Conservation (phyloP, 2,888 invertebrate genomes). For the Ochropacha duplaris region DNA sequence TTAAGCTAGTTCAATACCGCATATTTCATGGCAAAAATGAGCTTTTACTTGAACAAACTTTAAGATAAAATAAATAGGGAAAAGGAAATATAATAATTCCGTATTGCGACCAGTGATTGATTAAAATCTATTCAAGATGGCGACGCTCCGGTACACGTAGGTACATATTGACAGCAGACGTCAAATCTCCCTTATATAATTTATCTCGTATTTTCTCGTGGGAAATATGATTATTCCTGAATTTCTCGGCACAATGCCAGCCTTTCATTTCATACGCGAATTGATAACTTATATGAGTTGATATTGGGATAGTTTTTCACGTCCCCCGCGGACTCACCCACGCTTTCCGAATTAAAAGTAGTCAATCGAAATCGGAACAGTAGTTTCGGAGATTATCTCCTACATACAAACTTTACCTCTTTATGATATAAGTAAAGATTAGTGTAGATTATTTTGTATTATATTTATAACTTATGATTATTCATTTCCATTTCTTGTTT, state of each 20-base stretch:
- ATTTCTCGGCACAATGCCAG: not conserved
- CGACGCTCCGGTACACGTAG: conserved; percentile 9
- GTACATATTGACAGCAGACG: conserved; percentile 25
- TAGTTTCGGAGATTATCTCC: no score
- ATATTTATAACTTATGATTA: no score
- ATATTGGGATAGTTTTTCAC: not conserved
- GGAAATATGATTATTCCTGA: not conserved
- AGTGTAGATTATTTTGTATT: no score
- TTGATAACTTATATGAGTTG: not conserved
- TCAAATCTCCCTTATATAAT: conserved; percentile 3
- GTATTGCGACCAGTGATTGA: conserved; percentile 31
- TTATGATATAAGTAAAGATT: no score
- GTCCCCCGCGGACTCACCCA: no score
- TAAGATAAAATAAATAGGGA: no score
- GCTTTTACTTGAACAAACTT: no score
- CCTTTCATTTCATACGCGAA: not conserved
- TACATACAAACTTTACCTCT: no score
- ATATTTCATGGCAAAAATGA: no score
- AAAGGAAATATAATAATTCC: no score
- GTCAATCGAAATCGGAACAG: no score
- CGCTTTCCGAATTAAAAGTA: not conserved
- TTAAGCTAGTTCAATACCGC: not conserved
- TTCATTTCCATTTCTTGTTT: no score
- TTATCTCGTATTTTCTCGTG: not conserved
- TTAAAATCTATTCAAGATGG: conserved; percentile 41